Evolutionary conservation across 2,113 vertebrate genomes (phyloP), one percentile per base, ranked within the genome.

Genomic region (Brachionichthys hirsutus): DNA sequence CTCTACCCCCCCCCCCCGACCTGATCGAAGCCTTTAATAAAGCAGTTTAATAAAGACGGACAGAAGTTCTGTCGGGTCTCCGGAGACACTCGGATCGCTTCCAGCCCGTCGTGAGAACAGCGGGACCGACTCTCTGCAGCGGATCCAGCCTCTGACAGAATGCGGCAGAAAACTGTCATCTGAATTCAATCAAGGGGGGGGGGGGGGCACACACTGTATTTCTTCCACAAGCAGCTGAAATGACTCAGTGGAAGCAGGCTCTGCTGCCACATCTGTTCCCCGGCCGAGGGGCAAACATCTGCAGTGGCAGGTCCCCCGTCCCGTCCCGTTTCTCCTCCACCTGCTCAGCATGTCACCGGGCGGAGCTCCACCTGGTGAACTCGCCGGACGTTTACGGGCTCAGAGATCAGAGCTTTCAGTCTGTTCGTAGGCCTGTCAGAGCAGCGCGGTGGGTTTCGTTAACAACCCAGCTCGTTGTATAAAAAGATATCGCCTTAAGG

Each of bases 241-340:
- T 24, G 18, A 67, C 62, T 82, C 7, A 38, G 36, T 38, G 36
- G 8, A 44, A 16, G 6, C 7, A 44, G 14, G 9, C n/a, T 2
- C 16, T 8, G 43, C 2, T 9, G 14, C 4, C 43, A 44, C 43
- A 15, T 44, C n/a, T 16, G 1, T 16, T 16, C 1, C 8, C 43
- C 12, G 34, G 76, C 67, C 30, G 74, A 24, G 14, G 61, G 84
- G 81, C 70, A 89, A 60, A 53, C n/a, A n/a, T n/a, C n/a, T 75
- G 65, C 82, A 90, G 55, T 84, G 90, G 83, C 83, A 88, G 78
- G 81, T 78, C 60, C 87, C 87, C 89, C 89, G 91, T 91, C 77
- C n/a, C n/a, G n/a, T n/a, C n/a, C n/a, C n/a, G n/a, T n/a, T n/a
- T n/a, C n/a, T n/a, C n/a, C n/a, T n/a, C n/a, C n/a, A n/a, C n/a